phyloP scores from a whole-genome alignment of 2,797 vertebrate species.

The Characodon lateralis region DNA sequence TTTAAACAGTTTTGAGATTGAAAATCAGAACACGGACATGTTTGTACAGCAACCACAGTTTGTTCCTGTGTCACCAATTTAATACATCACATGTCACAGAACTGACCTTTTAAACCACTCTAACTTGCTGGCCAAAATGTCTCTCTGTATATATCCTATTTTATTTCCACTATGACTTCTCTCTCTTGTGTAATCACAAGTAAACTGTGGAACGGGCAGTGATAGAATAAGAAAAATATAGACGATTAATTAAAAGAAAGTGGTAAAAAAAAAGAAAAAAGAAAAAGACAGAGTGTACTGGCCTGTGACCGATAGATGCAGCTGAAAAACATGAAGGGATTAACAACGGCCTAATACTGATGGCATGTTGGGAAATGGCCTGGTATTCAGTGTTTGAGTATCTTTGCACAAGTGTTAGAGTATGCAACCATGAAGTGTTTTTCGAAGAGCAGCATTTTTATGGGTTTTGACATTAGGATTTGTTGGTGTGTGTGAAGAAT shows the following conservation, averaged over 20 bases:
- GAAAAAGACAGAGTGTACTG: slow-evolving; percentile 36
- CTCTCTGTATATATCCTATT: slow-evolving; percentile 29
- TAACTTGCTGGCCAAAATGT: slow-evolving; percentile 23
- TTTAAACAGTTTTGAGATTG: no score
- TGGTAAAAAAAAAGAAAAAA: slow-evolving; percentile 47
- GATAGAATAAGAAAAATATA: slow-evolving; percentile 52
- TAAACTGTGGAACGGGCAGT: slow-evolving; percentile 55
- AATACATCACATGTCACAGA: slow-evolving; percentile 35
- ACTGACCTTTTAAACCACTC: slow-evolving; percentile 47
- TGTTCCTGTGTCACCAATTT: slow-evolving; percentile 23
- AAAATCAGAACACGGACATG: not conserved
- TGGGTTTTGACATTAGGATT: slow-evolving; percentile 5
- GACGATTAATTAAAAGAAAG: slow-evolving; percentile 79
- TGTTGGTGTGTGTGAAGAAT: slow-evolving; percentile 8
- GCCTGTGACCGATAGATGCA: slow-evolving; percentile 72
- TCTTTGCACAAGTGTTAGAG: slow-evolving; percentile 5
- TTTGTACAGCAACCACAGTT: not conserved
- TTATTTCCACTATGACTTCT: slow-evolving; percentile 15
- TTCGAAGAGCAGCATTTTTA: slow-evolving; percentile 6
- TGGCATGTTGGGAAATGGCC: slow-evolving; percentile 45
- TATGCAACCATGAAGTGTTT: not conserved
- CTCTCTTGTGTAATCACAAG: slow-evolving; percentile 56
- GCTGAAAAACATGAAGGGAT: slow-evolving; percentile 53
- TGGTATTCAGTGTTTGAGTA: slow-evolving; percentile 27
- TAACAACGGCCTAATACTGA: slow-evolving; percentile 56